Base-by-base conservation (phyloP, 2,797 vertebrate genomes). In the Aulostomus chinensis region DNA sequence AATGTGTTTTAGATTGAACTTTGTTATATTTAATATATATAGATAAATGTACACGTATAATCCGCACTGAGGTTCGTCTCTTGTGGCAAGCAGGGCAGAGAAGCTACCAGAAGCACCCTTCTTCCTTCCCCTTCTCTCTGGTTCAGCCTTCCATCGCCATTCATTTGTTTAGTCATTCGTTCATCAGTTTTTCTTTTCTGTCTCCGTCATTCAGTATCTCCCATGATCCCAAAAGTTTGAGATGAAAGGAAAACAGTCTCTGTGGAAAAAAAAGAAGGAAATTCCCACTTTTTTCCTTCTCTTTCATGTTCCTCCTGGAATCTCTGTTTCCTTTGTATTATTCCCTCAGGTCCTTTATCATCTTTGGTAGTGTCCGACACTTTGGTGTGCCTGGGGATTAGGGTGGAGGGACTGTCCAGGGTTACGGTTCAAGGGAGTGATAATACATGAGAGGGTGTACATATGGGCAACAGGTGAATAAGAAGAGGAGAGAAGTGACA, bases 341-440 rank as follows among this genome's bases (percentile, higher is more conserved):
- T 79, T 78, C 75, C 78, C 85, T 87, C 82, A 76, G 82, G 81
- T 88, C 83, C 83, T 80, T 85, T 76, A 65, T 87, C 88, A 88
- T 93, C 92, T 92, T 93, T 93, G 92, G 91, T 92, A 89, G 80
- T 86, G 89, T 89, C 87, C 63, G 89, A 93, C 91, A 91, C 90
- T 85, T 90, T 89, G 85, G 83, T 76, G 91, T 89, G 90, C 85
- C 90, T 67, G 62, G 71, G 76, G 81, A 72, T 75, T 28, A 48
- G 58, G 73, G 61, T 29, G 52, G 40, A 56, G 30, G 42, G 60
- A 67, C 30, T 11, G 13, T 34, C 0, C n/a, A 39, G 66, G 57
- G 39, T 24, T 43, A 42, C 1, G 18, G 52, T 29, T 39, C 1
- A 3, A 37, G 48, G 75, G 45, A 18, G 26, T 35, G 46, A 47